Percentiles rank a stretch among this genome's conserved stretches.
Evolutionary conservation across 2,797 vertebrate species (phyloP).

Genomic region (Taenioides sp.): DNA sequence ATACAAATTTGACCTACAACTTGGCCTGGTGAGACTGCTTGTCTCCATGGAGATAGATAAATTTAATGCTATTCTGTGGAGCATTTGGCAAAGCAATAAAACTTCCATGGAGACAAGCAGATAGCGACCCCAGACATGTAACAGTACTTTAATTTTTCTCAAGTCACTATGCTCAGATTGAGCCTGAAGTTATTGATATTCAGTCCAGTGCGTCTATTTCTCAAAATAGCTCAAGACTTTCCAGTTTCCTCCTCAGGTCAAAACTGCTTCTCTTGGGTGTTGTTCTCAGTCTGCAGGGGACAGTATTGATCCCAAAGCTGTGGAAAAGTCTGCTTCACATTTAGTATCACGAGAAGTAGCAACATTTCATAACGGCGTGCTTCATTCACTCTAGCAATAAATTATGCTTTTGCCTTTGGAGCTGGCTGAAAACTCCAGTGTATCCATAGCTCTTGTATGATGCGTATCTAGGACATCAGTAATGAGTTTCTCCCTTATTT

Average conservation of each 20-base stretch:
- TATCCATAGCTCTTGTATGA: slow-evolving; percentile 30
- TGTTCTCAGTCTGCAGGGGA: neutral
- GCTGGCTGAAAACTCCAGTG: slow-evolving; percentile 11
- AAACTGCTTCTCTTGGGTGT: neutral
- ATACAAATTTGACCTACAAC: too few species aligned
- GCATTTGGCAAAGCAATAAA: neutral
- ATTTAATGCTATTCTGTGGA: neutral
- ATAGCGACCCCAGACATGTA: too few species aligned
- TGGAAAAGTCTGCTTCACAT: neutral
- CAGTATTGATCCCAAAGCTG: neutral
- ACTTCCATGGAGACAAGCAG: neutral
- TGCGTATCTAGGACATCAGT: slow-evolving; percentile 63
- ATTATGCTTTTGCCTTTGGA: slow-evolving; percentile 13
- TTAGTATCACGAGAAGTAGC: neutral
- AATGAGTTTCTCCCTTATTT: slow-evolving; percentile 58
- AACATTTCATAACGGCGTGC: too few species aligned
- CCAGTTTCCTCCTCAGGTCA: too few species aligned
- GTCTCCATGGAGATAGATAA: too few species aligned
- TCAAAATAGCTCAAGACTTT: too few species aligned
- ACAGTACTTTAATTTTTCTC: too few species aligned
- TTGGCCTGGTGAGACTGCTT: too few species aligned
- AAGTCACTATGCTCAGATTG: too few species aligned
- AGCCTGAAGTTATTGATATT: neutral
- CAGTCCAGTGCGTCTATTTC: too few species aligned
- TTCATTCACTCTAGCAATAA: neutral